phyloP scores from a whole-genome alignment of 2,113 vertebrate species.

The Dromiciops gliroides region DNA sequence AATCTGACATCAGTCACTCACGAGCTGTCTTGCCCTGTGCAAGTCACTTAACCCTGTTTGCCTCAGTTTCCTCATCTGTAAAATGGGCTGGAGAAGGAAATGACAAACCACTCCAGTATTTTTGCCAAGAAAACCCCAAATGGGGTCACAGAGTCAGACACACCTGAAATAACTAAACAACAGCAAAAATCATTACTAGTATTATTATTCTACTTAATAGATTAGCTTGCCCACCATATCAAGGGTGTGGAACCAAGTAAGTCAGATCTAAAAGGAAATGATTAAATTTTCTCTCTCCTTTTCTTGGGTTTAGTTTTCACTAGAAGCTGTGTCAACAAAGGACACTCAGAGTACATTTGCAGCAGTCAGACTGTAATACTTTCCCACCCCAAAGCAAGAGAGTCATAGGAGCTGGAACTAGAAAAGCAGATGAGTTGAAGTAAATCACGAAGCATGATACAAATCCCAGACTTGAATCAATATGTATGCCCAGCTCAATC shows the following conservation, averaged over 20 bases:
- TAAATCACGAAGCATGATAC: not conserved
- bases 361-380: not conserved
- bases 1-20: not conserved
- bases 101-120: not conserved
- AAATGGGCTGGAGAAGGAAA: not conserved
- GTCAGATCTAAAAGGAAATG: not conserved
- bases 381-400: not conserved
- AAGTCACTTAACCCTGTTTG: not conserved
- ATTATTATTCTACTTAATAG: not conserved
- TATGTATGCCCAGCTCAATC: not conserved
- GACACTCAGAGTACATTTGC: not conserved
- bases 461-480: not conserved
- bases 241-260: not conserved
- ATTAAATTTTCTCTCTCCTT: not conserved
- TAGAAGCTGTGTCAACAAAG: not conserved
- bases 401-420: not conserved
- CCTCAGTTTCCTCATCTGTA: not conserved
- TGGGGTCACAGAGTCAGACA: not conserved
- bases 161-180: not conserved
- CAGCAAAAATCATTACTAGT: not conserved
- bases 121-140: not conserved
- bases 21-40: not conserved
- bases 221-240: not conserved
- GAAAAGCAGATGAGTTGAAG: not conserved
- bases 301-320: not conserved